Evolutionary conservation across 2,888 invertebrate genomes (phyloP).

Genomic region (Sepiola atlantica): DNA sequence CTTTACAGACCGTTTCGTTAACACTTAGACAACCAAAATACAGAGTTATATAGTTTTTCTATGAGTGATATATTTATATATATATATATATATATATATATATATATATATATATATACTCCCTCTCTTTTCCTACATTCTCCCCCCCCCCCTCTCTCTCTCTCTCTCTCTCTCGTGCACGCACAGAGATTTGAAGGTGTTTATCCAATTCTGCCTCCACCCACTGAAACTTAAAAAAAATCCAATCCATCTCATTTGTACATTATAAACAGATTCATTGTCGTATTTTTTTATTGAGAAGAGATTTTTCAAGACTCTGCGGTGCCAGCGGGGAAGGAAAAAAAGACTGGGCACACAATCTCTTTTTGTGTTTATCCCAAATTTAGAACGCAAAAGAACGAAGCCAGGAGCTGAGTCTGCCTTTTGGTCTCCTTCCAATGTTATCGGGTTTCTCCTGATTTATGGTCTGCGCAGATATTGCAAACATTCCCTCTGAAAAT

Average conservation of each 20-base stretch:
- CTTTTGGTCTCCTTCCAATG: not conserved
- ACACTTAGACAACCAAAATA: too few species aligned
- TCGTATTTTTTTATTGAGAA: not conserved
- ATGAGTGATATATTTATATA: not conserved
- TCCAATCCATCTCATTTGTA: not conserved
- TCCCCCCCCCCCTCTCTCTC: too few species aligned
- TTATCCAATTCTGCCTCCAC: not conserved
- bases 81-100: not conserved
- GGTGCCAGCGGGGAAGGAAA: not conserved
- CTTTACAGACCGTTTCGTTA: too few species aligned
- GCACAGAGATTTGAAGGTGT: not conserved
- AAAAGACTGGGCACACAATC: not conserved
- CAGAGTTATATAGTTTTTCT: too few species aligned
- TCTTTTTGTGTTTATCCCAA: slow-evolving; percentile 20
- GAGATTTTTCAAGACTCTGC: not conserved
- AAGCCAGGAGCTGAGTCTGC: not conserved
- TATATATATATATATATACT: not conserved
- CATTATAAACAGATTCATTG: not conserved
- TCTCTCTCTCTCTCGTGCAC: too few species aligned
- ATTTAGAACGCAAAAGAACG: not conserved
- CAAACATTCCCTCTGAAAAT: not conserved
- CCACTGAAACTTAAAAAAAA: not conserved
- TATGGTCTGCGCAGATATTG: not conserved
- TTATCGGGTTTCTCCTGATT: slow-evolving; percentile 3
- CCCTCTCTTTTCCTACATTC: too few species aligned